Evolutionary conservation across 2,113 vertebrate genomes (phyloP), one percentile per base, ranked within the genome.

Genomic region (Daboia siamensis): DNA sequence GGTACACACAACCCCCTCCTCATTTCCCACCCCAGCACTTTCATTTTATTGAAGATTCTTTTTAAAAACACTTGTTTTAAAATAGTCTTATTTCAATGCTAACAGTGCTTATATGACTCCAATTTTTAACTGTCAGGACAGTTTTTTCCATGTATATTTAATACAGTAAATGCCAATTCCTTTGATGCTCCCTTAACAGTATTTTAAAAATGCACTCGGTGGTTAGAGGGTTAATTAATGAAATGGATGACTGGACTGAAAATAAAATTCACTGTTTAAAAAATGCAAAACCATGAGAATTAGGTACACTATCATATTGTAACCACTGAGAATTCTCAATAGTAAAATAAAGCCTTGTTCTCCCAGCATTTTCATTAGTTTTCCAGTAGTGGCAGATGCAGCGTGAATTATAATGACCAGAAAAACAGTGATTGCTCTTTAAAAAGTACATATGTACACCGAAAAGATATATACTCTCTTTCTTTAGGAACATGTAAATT

Each of bases 351-450:
- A 97, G 95, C 96, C 96, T 96, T 95, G 95, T 95, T 96, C 95
- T 95, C 95, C 94, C 96, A 96, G 97, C 96, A 94, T 97, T 98
- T 98, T 98, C 98, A 98, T 98, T 98, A 98, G 97, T 97, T 97
- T 97, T 97, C 96, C 96, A 98, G 97, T 95, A 95, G 96, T 88
- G 84, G 84, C 94, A 95, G 96, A 98, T 0, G 97, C 97, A 93
- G 93, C 3, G 84, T 97, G 97, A 98, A 98, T 98, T 96, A 97
- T 97, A 98, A 98, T 98, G 97, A 98, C 96, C 93, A 89, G 93
- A 95, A 90, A 95, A 96, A 96, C 93, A 90, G 94, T 95, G 93
- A 95, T 94, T 95, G 95, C 94, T 96, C 93, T 96, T 96, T 95
- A 96, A 96, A 97, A 95, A 95, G 93, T 90, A 90, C 61, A 88